Conservation (phyloP, 2,797 vertebrate species). For the Sebastes hubbsi region DNA sequence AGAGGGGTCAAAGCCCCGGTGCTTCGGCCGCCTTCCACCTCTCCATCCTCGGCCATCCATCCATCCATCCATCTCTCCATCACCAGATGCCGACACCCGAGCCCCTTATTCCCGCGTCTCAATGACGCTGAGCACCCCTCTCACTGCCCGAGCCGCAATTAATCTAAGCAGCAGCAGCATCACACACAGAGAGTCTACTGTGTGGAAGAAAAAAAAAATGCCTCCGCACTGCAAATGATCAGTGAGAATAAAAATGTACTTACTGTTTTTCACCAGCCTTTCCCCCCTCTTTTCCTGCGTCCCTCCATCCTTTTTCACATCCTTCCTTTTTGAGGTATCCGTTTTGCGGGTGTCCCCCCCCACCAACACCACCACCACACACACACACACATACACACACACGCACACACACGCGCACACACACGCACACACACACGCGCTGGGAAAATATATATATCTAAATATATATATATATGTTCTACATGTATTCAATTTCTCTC, state of each 20-base stretch:
- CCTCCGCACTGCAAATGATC: conserved; percentile 71
- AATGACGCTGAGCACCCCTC: conserved; percentile 72
- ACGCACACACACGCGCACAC: conserved; percentile 21
- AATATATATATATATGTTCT: conserved; percentile 83
- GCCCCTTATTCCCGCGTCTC: conserved; percentile 65
- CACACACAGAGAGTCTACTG: too few relatives aligned
- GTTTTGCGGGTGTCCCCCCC: conserved; percentile 82
- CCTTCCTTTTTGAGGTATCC: conserved; percentile 85
- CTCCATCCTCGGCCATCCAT: conserved; percentile 54
- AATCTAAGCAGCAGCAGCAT: conserved; percentile 52
- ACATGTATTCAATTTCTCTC: conserved; percentile 86
- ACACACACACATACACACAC: conserved; percentile 31
- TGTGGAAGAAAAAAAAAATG: not conserved
- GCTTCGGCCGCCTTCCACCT: conserved; percentile 76
- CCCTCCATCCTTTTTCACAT: conserved; percentile 87
- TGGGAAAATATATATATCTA: conserved; percentile 26
- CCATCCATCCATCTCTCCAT: conserved; percentile 71
- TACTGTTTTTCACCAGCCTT: conserved; percentile 87
- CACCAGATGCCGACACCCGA: conserved; percentile 77
- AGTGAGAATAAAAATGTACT: conserved; percentile 80
- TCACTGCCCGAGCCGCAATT: conserved; percentile 69
- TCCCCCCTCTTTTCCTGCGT: conserved; percentile 85
- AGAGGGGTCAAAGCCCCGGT: conserved; percentile 87
- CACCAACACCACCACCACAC: conserved; percentile 26
- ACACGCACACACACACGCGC: conserved; percentile 30